phyloP scores from a whole-genome alignment of 2,113 vertebrate genomes.

The Archocentrus centrarchus region DNA sequence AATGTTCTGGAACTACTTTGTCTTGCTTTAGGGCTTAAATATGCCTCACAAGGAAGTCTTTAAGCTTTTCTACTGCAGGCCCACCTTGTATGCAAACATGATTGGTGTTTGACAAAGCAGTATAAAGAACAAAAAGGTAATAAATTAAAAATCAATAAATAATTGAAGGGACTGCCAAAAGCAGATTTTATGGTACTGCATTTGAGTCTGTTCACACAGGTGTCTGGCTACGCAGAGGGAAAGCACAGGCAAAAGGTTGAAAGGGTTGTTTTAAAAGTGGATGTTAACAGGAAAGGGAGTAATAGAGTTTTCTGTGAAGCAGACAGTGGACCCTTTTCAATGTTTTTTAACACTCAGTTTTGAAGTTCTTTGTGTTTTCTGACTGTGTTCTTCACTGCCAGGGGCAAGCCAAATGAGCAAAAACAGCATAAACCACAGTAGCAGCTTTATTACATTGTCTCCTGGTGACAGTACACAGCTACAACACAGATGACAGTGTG shows the following conservation, averaged over 20 bases:
- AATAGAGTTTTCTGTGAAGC: neutral
- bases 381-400: neutral
- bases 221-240: neutral
- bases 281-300: neutral
- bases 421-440: neutral
- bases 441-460: neutral
- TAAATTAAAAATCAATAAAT: neutral
- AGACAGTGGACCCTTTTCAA: neutral
- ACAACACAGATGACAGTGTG: neutral
- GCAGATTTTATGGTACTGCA: neutral
- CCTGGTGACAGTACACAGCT: slow-evolving; percentile 3
- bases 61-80: neutral
- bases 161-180: neutral
- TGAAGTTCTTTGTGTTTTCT: neutral
- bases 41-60: neutral
- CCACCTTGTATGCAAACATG: neutral
- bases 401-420: neutral
- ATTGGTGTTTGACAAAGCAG: neutral
- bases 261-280: neutral
- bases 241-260: neutral
- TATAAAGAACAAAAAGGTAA: neutral
- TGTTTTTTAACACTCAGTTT: neutral
- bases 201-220: neutral
- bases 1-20: slow-evolving; percentile 12
- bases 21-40: slow-evolving; percentile 10